A percentile compares a stretch with the other conserved stretches of the same genome.
Evolutionary conservation across 2,113 vertebrate species (phyloP).

Genomic region (Chroicocephalus ridibundus): DNA sequence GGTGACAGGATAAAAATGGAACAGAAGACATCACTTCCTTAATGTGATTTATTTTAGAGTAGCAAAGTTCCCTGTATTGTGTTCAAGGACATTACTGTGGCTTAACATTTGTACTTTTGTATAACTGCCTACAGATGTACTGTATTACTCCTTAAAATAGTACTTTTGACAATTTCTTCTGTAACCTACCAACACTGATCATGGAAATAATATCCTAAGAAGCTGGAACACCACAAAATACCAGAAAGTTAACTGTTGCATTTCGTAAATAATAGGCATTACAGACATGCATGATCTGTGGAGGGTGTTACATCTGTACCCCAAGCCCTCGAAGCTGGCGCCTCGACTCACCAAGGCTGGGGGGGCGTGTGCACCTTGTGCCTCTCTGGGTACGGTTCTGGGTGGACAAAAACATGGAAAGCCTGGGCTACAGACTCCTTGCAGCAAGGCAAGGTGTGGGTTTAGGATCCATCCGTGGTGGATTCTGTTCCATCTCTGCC

Average conservation of each 20-base stretch:
- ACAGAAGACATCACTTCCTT: background rate
- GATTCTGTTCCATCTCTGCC: background rate
- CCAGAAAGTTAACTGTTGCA: background rate
- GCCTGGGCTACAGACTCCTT: background rate
- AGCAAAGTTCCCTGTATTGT: background rate
- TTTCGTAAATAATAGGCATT: background rate
- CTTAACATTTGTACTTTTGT: background rate
- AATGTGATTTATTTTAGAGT: background rate
- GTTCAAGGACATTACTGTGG: background rate
- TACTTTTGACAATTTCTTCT: background rate
- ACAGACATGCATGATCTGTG: background rate
- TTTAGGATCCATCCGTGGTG: background rate
- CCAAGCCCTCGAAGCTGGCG: too few species aligned
- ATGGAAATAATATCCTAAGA: background rate
- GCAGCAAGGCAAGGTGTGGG: background rate
- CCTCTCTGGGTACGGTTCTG: background rate
- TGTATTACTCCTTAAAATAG: background rate
- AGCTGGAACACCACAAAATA: background rate
- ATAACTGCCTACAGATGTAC: background rate
- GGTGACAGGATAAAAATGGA: background rate
- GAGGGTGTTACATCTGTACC: background rate
- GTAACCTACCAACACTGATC: background rate
- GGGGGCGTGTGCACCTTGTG: background rate
- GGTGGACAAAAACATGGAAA: background rate
- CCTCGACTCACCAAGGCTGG: background rate